These are phyloP conservation scores for Dasyprocta punctata DNA, from an alignment of 2,113 vertebrate genomes.

Conservation along the genomic window DNA sequence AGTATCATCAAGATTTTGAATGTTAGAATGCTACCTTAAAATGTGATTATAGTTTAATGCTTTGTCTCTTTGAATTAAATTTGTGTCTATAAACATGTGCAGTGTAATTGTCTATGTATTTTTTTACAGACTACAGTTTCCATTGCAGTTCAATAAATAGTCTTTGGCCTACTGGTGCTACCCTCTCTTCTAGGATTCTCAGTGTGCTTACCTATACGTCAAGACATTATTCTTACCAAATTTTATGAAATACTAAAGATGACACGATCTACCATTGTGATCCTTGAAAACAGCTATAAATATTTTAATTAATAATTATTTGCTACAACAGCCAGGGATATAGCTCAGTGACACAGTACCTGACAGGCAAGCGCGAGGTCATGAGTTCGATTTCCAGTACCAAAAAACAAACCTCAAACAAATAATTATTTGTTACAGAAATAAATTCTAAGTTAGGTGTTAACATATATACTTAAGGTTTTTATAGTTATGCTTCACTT, in stretches of 20 bases:
- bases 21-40: constrained; percentile 77
- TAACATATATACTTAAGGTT: constrained; percentile 80
- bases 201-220: constrained; percentile 76
- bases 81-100: constrained; percentile 72
- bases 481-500: constrained; percentile 83
- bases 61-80: constrained; percentile 70
- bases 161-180: constrained; percentile 81
- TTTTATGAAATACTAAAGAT: constrained; percentile 75
- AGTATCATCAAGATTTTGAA: constrained; percentile 57
- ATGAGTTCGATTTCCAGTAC: too few relatives aligned
- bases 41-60: constrained; percentile 73
- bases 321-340: constrained; percentile 65
- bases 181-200: constrained; percentile 72
- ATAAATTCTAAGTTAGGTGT: constrained; percentile 77
- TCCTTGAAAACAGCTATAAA: constrained; percentile 75
- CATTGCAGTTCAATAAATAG: constrained; percentile 78
- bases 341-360: too few relatives aligned
- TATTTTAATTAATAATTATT: constrained; percentile 75
- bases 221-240: constrained; percentile 80
- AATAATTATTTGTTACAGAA: constrained; percentile 77
- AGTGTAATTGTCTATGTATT: constrained; percentile 72
- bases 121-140: constrained; percentile 79
- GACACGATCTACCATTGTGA: constrained; percentile 75
- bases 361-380: too few relatives aligned
- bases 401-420: too few relatives aligned